Evolutionary conservation across 2,797 vertebrate genomes (phyloP).

Genomic region (Gallirallus australis): DNA sequence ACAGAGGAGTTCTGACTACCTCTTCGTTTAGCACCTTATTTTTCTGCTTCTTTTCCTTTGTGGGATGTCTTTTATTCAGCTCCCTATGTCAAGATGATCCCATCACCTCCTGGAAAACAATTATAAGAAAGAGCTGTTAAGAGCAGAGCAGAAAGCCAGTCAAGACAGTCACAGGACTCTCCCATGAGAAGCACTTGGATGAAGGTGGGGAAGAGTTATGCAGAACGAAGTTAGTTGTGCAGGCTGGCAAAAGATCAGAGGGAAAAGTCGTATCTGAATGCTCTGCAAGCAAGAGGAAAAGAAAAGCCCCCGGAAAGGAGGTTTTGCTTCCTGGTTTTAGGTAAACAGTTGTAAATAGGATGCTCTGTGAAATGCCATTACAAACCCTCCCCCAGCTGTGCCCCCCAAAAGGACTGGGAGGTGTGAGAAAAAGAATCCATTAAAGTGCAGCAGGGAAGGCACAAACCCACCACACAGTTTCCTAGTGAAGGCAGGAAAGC

Average conservation of each 20-base stretch:
- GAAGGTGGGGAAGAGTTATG: background rate
- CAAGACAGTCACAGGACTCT: background rate
- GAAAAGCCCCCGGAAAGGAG: background rate
- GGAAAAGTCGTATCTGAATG: background rate
- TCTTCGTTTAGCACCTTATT: background rate
- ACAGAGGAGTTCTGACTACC: background rate
- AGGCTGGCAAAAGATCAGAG: background rate
- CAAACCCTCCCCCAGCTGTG: background rate
- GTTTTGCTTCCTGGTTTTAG: background rate
- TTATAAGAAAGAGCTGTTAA: background rate
- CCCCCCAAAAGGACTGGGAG: accelerated
- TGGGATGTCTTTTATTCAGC: background rate
- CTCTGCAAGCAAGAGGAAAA: background rate
- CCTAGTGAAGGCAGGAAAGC: background rate
- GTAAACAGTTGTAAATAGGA: background rate
- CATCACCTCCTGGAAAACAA: background rate
- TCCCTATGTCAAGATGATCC: background rate
- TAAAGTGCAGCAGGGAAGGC: accelerated
- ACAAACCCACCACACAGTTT: accelerated
- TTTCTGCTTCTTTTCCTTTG: background rate
- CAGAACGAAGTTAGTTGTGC: background rate
- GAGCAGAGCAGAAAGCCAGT: background rate
- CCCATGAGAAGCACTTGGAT: background rate
- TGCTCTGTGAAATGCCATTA: background rate
- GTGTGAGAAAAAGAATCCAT: background rate